Conservation (phyloP, 2,113 vertebrate species). For the Peromyscus leucopus region DNA sequence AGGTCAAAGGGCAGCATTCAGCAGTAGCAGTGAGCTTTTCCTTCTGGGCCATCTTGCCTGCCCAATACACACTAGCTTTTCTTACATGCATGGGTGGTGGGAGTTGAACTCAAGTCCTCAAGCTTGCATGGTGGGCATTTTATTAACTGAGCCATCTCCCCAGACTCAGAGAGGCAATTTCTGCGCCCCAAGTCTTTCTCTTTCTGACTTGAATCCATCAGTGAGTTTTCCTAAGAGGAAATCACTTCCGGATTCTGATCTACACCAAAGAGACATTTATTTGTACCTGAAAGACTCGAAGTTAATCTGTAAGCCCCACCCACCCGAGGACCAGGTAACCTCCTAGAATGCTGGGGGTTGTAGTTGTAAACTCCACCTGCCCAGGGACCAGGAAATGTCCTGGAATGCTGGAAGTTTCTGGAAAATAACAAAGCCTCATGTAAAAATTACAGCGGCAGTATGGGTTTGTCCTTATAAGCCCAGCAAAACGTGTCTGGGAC, state of each 20-base stretch:
- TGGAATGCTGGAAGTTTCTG: not conserved
- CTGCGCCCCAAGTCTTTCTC: not conserved
- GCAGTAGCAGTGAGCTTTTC: not conserved
- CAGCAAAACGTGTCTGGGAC: not conserved
- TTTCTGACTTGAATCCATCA: not conserved
- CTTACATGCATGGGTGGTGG: not conserved
- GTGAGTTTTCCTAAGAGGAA: not conserved
- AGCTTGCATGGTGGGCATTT: too few relatives aligned
- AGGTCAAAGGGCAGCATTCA: not conserved
- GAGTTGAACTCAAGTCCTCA: not conserved
- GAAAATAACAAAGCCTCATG: not conserved
- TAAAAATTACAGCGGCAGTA: not conserved
- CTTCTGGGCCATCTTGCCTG: not conserved
- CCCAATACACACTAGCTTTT: not conserved
- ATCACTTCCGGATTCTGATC: not conserved
- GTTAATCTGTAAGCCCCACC: not conserved
- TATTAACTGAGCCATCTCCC: not conserved
- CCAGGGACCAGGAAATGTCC: not conserved
- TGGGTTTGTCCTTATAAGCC: not conserved
- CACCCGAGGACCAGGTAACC: not conserved
- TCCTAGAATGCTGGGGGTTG: not conserved
- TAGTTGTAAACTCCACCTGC: not conserved
- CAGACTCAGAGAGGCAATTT: not conserved
- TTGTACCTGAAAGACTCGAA: not conserved
- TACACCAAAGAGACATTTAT: not conserved